Percentiles rank a stretch among this genome's conserved stretches.
Conservation (phyloP, 1,140 invertebrate genomes). For the Rhagoletis zephyria region DNA sequence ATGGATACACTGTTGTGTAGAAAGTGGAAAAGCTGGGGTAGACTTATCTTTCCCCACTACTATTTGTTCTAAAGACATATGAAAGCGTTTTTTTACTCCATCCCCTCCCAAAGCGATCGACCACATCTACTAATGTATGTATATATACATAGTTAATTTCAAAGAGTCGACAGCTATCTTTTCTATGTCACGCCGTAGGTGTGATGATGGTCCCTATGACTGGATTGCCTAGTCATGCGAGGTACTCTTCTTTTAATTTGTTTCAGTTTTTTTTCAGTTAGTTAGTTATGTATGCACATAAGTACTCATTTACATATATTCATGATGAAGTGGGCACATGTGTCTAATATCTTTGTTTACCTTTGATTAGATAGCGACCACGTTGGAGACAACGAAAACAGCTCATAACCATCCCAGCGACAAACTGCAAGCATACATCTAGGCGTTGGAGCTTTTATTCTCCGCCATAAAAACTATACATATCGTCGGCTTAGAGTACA, state of each 20-base stretch:
- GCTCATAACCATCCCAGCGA: not conserved
- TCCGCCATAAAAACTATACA: not conserved
- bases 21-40: not conserved
- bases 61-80: not conserved
- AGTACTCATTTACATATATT: not conserved
- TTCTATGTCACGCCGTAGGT: not conserved
- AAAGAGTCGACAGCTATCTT: not conserved
- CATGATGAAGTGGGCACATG: not conserved
- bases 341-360: not conserved
- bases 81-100: not conserved
- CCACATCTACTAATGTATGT: not conserved
- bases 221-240: not conserved
- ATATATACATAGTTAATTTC: not conserved
- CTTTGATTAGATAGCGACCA: slow-evolving; percentile 37
- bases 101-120: not conserved
- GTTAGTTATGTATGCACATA: not conserved
- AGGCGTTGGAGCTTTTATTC: not conserved
- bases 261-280: not conserved
- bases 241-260: slow-evolving; percentile 29
- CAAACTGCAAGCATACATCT: slow-evolving; percentile 11
- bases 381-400: slow-evolving; percentile 18
- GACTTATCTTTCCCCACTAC: not conserved
- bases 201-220: not conserved
- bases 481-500: not conserved
- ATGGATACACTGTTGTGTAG: not conserved